These are phyloP conservation scores for Tetragnatha montana DNA, from an alignment of 2,888 invertebrate species.

Conservation along the genomic window DNA sequence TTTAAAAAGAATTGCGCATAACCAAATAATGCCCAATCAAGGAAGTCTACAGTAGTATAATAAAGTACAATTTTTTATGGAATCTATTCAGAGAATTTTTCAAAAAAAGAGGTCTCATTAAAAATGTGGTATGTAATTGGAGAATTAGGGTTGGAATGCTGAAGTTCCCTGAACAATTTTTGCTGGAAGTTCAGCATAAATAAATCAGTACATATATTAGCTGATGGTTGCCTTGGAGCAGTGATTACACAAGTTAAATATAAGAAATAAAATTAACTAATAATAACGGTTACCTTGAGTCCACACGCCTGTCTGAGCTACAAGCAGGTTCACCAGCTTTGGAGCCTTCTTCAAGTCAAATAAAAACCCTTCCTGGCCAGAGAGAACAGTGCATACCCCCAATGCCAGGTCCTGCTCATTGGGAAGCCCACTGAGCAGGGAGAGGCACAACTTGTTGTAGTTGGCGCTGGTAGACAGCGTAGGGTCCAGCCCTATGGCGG, in stretches of 20 bases:
- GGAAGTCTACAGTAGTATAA: too few species aligned
- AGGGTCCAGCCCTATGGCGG: background rate
- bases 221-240: background rate
- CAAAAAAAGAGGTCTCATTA: too few species aligned
- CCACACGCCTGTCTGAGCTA: conserved; percentile 96
- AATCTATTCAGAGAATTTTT: too few species aligned
- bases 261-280: background rate
- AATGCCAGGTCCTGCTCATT: conserved; percentile 99
- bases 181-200: background rate
- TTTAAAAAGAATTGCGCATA: too few species aligned
- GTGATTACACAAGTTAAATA: background rate
- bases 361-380: conserved; percentile 93
- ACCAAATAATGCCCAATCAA: too few species aligned
- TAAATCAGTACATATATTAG: background rate
- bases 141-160: too few species aligned
- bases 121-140: too few species aligned
- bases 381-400: conserved; percentile 95
- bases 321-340: conserved; percentile 88
- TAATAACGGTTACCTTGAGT: conserved; percentile 82
- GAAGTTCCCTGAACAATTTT: too few species aligned
- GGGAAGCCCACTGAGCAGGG: conserved; percentile 93
- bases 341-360: conserved; percentile 90
- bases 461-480: conserved; percentile 77
- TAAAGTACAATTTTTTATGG: too few species aligned
- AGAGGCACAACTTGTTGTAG: conserved; percentile 89